Base-by-base conservation (phyloP, 2,888 invertebrate species). In the Sthenelais limicola region DNA sequence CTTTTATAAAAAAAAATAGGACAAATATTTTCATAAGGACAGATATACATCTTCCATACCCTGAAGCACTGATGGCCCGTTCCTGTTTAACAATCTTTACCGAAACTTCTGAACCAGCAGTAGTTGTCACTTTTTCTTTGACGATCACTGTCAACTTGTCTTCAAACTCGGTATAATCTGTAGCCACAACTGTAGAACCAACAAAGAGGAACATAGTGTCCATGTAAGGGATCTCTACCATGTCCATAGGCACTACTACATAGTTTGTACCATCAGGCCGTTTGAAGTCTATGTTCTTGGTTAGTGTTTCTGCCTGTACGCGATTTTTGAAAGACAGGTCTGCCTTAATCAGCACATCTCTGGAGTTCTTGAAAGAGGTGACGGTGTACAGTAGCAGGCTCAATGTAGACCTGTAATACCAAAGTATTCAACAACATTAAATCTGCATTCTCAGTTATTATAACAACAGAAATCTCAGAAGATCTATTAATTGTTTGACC, bases 131-230 rank as follows among this genome's bases (percentile, higher is more conserved):
- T 3, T 30, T 56, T 33, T 56, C 56, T 33, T 12, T 56, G 21
- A 56, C 33, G 30, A 56, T 56, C 18, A 43, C 18, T 12, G 62
- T 38, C 62, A 62, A 24, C 12, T 38, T 62, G 24, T 35, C 38
- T 26, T 35, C 62, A n/a, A 38, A 38, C 38, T 38, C 43, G 35
- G 24, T 4, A 62, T 62, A 62, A 26, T 62, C 62, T 3, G 62
- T 62, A 4, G 9, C 15, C 1, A 62, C 35, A 35, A 62, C 38
- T 12, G 62, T 62, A 5, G 24, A 38, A 24, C 24, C 35, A 7
- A 62, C 62, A n/a, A 7, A 62, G 24, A 62, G 62, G 1, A n/a
- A 35, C 62, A 62, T 62, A 15, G 62, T 62, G 35, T 38, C 24
- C 21, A 18, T 24, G 43, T 62, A 62, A 15, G 7, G 62, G 7